These are phyloP conservation scores for Pantherophis alleghaniensis DNA, from an alignment of 2,797 vertebrate genomes.

Conservation along the genomic window DNA sequence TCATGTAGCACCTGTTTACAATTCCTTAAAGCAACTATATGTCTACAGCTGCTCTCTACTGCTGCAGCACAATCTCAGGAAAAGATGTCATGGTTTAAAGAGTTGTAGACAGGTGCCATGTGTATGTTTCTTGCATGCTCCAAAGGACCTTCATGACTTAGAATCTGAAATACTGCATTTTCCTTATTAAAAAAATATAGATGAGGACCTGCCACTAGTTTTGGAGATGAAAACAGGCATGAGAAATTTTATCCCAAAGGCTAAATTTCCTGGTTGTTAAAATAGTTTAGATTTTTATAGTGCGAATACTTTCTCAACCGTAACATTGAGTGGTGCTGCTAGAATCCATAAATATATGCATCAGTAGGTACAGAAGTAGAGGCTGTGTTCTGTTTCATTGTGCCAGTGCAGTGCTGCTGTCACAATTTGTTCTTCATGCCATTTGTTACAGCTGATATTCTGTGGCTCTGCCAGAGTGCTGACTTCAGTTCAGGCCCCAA, in stretches of 20 bases:
- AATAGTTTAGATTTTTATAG: fast-evolving
- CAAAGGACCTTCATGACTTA: neutral
- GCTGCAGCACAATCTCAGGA: neutral
- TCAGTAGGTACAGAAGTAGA: neutral
- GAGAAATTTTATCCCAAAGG: conserved; percentile 20
- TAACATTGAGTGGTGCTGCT: neutral
- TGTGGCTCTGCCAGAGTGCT: conserved; percentile 9
- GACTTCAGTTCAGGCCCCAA: neutral
- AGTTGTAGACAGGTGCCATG: neutral
- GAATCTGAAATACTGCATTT: neutral
- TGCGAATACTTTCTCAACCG: conserved; percentile 9
- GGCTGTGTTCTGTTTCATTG: conserved; percentile 14
- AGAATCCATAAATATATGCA: neutral
- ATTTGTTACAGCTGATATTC: conserved; percentile 4
- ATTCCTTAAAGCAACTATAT: neutral
- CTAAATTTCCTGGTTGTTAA: conserved; percentile 19
- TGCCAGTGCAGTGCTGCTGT: neutral
- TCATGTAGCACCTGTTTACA: neutral
- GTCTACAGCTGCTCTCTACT: neutral
- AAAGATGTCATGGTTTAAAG: neutral
- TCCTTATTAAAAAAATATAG: neutral
- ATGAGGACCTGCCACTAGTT: conserved; percentile 11
- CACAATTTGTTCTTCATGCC: conserved; percentile 9
- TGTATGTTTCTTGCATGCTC: neutral
- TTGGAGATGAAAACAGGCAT: conserved; percentile 13